These are phyloP conservation scores for Epinotia ramella DNA, from an alignment of 2,888 invertebrate genomes.

Conservation along the genomic window DNA sequence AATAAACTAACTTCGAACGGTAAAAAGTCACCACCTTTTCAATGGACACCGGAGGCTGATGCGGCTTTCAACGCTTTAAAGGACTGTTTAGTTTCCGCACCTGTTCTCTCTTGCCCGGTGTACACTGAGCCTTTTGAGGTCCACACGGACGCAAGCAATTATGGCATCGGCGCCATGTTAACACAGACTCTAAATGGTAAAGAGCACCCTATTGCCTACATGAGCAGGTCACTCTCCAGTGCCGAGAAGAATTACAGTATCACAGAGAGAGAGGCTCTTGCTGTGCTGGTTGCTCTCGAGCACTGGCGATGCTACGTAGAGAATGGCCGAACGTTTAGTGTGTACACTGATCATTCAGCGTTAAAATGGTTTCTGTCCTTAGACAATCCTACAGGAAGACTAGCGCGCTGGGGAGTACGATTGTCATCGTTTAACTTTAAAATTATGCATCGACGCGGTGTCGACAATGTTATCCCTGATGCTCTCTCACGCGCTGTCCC, in stretches of 20 bases:
- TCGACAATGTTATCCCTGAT: background rate
- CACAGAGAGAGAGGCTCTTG: slow-evolving; percentile 47
- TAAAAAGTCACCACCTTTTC: background rate
- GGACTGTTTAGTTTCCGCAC: slow-evolving; percentile 44
- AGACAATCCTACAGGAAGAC: slow-evolving; percentile 35
- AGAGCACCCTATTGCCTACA: slow-evolving; percentile 44
- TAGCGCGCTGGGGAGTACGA: slow-evolving; percentile 41
- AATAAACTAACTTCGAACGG: too few species aligned
- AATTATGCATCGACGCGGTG: background rate
- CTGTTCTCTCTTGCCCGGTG: slow-evolving; percentile 49
- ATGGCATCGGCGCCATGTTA: slow-evolving; percentile 44
- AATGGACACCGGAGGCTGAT: slow-evolving; percentile 44
- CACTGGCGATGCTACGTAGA: slow-evolving; percentile 43
- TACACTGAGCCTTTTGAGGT: slow-evolving; percentile 47
- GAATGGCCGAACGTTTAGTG: slow-evolving; percentile 22
- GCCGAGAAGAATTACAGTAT: slow-evolving; percentile 46
- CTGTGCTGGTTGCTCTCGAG: slow-evolving; percentile 40
- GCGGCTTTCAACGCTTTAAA: slow-evolving; percentile 45
- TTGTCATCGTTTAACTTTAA: too few species aligned
- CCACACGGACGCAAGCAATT: slow-evolving; percentile 47
- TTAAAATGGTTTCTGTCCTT: slow-evolving; percentile 39
- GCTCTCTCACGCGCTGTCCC: background rate
- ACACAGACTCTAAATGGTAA: slow-evolving; percentile 39
- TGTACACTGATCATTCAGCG: slow-evolving; percentile 32
- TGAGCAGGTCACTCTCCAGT: slow-evolving; percentile 34